Evolutionary conservation across 2,113 vertebrate genomes (phyloP).

Genomic region (Oreochromis spilurus): DNA sequence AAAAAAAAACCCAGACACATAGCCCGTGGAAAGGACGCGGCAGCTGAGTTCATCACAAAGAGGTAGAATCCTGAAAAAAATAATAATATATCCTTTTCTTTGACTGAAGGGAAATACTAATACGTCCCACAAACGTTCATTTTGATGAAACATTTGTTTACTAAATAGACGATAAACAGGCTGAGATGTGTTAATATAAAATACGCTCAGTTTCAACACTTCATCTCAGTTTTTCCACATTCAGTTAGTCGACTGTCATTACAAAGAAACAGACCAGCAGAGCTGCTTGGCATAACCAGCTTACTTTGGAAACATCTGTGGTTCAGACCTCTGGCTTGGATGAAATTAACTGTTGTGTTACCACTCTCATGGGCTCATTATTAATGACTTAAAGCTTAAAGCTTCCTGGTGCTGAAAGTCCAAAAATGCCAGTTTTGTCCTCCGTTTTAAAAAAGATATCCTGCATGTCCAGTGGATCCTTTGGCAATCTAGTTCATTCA

Average conservation of each 20-base stretch:
- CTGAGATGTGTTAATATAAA: not conserved
- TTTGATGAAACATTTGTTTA: not conserved
- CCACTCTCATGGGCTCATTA: not conserved
- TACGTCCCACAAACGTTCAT: not conserved
- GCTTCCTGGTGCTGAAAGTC: not conserved
- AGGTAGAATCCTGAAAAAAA: not conserved
- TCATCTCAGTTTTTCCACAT: not conserved
- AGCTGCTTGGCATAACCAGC: not conserved
- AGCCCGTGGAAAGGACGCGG: not conserved
- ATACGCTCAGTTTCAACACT: not conserved
- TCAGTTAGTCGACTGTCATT: not conserved
- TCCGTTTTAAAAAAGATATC: not conserved
- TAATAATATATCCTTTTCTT: fast-evolving
- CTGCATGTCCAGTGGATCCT: not conserved
- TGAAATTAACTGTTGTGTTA: not conserved
- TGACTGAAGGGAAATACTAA: fast-evolving
- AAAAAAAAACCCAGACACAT: not conserved
- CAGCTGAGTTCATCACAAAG: not conserved
- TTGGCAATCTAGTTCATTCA: not conserved
- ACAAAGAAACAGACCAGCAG: not conserved
- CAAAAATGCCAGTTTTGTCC: not conserved
- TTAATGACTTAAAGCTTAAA: not conserved
- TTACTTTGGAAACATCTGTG: not conserved
- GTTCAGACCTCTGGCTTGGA: not conserved
- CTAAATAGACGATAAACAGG: not conserved